Percentiles rank a stretch among this genome's conserved stretches.
phyloP scores from a whole-genome alignment of 2,888 invertebrate species.

The Orchesella flavescens region DNA sequence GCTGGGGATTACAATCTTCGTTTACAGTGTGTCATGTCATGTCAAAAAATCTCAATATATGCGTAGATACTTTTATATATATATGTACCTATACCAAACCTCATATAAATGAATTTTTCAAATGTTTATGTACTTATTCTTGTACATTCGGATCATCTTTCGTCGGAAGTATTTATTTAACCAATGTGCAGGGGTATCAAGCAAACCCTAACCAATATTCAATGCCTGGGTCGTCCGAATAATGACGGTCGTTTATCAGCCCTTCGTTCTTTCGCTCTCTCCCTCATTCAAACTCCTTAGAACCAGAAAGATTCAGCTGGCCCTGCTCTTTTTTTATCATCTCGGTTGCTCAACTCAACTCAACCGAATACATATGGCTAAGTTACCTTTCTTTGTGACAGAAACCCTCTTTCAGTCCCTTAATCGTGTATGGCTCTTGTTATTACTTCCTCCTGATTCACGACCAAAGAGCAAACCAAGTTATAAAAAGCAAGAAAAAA shows the following conservation, averaged over 20 bases:
- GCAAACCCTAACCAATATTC: not conserved
- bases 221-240: constrained; percentile 9
- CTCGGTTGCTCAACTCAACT: constrained; percentile 26
- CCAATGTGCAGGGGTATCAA: not conserved
- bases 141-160: constrained; percentile 19
- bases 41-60: not conserved
- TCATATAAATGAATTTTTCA: not conserved
- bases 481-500: not conserved
- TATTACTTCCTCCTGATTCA: constrained; percentile 19
- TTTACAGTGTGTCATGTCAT: not conserved
- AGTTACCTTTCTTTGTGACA: constrained; percentile 26
- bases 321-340: constrained; percentile 30
- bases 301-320: constrained; percentile 61
- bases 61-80: not conserved
- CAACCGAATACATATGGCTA: constrained; percentile 45
- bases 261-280: constrained; percentile 4
- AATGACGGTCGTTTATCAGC: constrained; percentile 1
- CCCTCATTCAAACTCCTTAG: constrained; percentile 20
- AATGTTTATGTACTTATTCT: not conserved
- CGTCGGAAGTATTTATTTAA: constrained; percentile 8
- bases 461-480: too few relatives aligned
- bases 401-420: constrained; percentile 7
- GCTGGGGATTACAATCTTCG: not conserved
- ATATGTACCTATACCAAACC: not conserved
- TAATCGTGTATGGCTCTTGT: constrained; percentile 30